These are phyloP conservation scores for Xanthia icteritia DNA, from an alignment of 2,888 invertebrate genomes.

Conservation along the genomic window DNA sequence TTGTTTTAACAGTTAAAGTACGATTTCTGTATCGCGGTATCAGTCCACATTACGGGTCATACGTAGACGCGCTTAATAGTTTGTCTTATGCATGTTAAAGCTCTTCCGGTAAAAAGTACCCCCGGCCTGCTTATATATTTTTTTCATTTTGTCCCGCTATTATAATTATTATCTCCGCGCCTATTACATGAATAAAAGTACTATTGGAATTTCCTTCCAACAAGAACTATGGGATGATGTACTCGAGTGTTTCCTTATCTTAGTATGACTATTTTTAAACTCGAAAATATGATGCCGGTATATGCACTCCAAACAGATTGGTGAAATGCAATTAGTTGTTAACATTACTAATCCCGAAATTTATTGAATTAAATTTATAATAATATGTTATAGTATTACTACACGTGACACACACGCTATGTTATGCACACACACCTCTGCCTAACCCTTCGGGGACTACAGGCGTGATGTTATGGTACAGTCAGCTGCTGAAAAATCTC, in stretches of 20 bases:
- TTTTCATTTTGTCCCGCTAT: conserved; percentile 16
- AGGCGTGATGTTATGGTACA: background rate
- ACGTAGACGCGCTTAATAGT: conserved; percentile 12
- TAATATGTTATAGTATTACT: conserved; percentile 9
- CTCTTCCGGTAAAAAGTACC: conserved; percentile 2
- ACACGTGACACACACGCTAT: background rate
- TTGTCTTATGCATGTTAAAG: conserved; percentile 7
- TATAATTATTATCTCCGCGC: background rate
- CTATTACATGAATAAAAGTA: conserved; percentile 2
- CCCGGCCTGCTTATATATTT: conserved; percentile 18
- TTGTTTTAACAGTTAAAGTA: conserved; percentile 10
- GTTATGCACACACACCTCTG: conserved; percentile 7
- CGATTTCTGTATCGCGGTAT: conserved; percentile 12
- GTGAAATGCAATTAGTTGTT: conserved; percentile 28
- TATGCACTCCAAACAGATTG: conserved; percentile 22
- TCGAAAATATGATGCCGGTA: conserved; percentile 1
- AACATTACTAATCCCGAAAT: conserved; percentile 11
- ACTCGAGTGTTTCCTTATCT: conserved; percentile 17
- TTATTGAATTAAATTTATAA: conserved; percentile 5
- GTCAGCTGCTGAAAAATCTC: too few species aligned
- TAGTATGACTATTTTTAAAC: conserved; percentile 19
- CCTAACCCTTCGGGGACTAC: background rate
- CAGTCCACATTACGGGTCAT: conserved; percentile 20
- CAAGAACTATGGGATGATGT: background rate
- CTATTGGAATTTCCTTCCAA: conserved; percentile 1